phyloP scores from a whole-genome alignment of 2,888 invertebrate species.

The Drosophila sordidula region DNA sequence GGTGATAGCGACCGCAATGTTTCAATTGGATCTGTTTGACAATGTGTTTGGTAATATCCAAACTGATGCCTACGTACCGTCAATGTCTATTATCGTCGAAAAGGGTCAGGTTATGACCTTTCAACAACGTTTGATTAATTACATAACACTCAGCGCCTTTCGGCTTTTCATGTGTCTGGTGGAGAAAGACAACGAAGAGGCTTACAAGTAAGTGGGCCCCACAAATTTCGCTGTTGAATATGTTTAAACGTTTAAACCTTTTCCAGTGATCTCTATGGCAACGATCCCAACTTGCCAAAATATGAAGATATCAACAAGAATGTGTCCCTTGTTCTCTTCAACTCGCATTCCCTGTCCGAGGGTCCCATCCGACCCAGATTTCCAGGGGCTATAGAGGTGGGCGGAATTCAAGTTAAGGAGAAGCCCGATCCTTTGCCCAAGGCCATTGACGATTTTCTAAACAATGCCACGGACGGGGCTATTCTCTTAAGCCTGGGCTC shows the following conservation, averaged over 20 bases:
- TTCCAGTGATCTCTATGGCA: slow-evolving; percentile 40
- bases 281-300: slow-evolving; percentile 62
- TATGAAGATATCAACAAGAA: slow-evolving; percentile 76
- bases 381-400: slow-evolving; percentile 80
- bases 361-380: slow-evolving; percentile 80
- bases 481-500: slow-evolving; percentile 85
- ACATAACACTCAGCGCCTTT: background rate
- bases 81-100: slow-evolving; percentile 25
- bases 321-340: slow-evolving; percentile 79
- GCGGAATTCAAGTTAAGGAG: slow-evolving; percentile 83
- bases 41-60: slow-evolving; percentile 70
- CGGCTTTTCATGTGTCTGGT: background rate
- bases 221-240: background rate
- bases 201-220: slow-evolving; percentile 48
- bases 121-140: slow-evolving; percentile 52
- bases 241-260: background rate
- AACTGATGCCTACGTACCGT: slow-evolving; percentile 71
- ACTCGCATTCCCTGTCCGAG: slow-evolving; percentile 74
- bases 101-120: slow-evolving; percentile 54
- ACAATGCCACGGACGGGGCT: slow-evolving; percentile 84
- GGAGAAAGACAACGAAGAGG: slow-evolving; percentile 21
- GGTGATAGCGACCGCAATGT: slow-evolving; percentile 36
- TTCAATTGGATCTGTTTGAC: slow-evolving; percentile 50
- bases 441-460: slow-evolving; percentile 80
- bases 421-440: slow-evolving; percentile 77